Percentiles rank a stretch among this genome's conserved stretches.
phyloP scores from a whole-genome alignment of 2,113 vertebrate species.

The Alosa alosa region DNA sequence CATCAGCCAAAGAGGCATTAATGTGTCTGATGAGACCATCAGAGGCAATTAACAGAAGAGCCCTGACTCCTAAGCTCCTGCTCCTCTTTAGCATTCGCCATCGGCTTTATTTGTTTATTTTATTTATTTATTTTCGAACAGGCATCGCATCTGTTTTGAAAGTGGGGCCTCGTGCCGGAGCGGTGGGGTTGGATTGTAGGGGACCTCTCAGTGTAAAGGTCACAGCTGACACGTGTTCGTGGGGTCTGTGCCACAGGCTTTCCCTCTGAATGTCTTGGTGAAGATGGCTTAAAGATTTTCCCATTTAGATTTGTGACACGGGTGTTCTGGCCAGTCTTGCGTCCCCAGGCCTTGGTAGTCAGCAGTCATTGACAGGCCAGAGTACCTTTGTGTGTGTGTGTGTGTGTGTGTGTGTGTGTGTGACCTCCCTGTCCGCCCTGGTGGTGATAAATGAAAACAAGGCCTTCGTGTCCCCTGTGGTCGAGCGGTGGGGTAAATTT shows the following conservation, averaged over 20 bases:
- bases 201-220: neutral
- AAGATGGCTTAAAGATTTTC: neutral
- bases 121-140: neutral
- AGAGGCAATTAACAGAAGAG: constrained; percentile 5
- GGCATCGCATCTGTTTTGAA: neutral
- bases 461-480: neutral
- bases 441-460: neutral
- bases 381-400: neutral
- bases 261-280: neutral
- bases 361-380: too few species aligned
- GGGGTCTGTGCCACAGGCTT: neutral
- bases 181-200: neutral
- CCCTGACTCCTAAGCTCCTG: neutral
- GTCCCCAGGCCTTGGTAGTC: too few species aligned
- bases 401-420: neutral
- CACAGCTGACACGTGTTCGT: neutral
- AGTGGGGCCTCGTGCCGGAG: neutral
- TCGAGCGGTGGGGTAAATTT: neutral
- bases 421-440: neutral
- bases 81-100: neutral
- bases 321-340: neutral
- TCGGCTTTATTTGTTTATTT: neutral
- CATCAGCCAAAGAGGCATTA: constrained; percentile 2
- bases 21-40: constrained; percentile 8
- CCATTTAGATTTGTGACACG: neutral